Evolutionary conservation across 2,888 invertebrate genomes (phyloP).

Genomic region (Syritta pipiens): DNA sequence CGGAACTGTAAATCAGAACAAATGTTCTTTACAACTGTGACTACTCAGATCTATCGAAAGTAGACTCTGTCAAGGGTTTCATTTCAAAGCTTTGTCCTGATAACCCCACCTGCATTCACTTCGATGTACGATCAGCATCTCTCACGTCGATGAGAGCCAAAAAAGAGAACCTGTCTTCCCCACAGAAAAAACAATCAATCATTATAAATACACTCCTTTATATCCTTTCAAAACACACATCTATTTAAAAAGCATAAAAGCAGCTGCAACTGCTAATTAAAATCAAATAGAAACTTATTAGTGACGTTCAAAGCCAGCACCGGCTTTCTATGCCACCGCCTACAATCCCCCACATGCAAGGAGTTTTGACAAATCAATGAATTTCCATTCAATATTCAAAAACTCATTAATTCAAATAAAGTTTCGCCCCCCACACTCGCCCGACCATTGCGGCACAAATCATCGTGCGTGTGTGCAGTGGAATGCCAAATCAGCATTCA

Average conservation of each 20-base stretch:
- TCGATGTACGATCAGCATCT: too few species aligned
- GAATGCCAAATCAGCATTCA: conserved; percentile 48
- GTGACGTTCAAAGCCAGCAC: background rate
- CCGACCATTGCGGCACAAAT: conserved; percentile 17
- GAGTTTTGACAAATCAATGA: conserved; percentile 35
- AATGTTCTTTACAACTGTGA: too few species aligned
- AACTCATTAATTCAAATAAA: conserved; percentile 57
- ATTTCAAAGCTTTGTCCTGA: too few species aligned
- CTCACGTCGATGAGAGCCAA: too few species aligned
- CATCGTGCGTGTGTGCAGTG: conserved; percentile 21
- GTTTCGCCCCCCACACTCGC: background rate
- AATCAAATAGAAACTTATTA: conserved; percentile 27
- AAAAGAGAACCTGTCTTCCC: too few species aligned
- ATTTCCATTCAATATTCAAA: conserved; percentile 51
- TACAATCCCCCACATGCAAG: too few species aligned
- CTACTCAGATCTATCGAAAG: too few species aligned
- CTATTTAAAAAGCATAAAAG: background rate
- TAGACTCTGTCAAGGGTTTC: too few species aligned
- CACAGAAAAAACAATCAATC: too few species aligned
- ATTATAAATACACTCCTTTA: too few species aligned
- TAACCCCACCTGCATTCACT: too few species aligned
- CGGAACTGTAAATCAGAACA: too few species aligned
- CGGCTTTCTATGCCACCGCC: background rate
- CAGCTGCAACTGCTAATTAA: conserved; percentile 30
- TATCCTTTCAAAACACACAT: background rate